phyloP scores from a whole-genome alignment of 2,888 invertebrate species.

The Oxystoma pomonae region DNA sequence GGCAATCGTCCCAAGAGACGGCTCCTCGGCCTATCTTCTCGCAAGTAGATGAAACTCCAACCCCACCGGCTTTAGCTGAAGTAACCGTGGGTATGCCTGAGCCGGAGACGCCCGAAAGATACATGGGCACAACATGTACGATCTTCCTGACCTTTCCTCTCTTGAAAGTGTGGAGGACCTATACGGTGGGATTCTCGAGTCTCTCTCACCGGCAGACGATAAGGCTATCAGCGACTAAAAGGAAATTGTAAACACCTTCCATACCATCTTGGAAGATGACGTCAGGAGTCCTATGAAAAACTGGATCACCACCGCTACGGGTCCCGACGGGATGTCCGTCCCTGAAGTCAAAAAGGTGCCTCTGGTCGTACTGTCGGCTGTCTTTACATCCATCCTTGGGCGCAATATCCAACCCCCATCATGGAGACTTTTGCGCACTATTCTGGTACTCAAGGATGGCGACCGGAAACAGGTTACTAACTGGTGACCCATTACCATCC shows the following conservation, averaged over 20 bases:
- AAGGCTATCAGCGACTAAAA: neutral
- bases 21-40: neutral
- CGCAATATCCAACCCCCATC: neutral
- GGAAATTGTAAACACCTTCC: neutral
- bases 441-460: constrained; percentile 14
- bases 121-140: neutral
- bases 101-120: neutral
- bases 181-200: neutral
- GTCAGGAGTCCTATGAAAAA: neutral
- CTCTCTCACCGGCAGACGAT: constrained; percentile 1
- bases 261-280: constrained; percentile 3
- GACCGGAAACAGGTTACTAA: constrained; percentile 23
- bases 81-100: neutral
- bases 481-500: constrained; percentile 36
- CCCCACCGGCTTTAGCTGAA: neutral
- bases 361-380: neutral
- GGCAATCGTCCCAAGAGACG: constrained; percentile 5
- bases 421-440: constrained; percentile 8
- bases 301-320: constrained; percentile 7
- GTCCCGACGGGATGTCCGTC: constrained; percentile 8
- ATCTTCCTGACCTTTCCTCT: neutral
- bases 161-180: neutral
- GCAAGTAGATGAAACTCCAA: no score
- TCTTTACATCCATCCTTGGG: neutral
- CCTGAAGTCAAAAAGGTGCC: neutral